Conservation (phyloP, 1,140 invertebrate species). For the Hylyphantes graminicola region DNA sequence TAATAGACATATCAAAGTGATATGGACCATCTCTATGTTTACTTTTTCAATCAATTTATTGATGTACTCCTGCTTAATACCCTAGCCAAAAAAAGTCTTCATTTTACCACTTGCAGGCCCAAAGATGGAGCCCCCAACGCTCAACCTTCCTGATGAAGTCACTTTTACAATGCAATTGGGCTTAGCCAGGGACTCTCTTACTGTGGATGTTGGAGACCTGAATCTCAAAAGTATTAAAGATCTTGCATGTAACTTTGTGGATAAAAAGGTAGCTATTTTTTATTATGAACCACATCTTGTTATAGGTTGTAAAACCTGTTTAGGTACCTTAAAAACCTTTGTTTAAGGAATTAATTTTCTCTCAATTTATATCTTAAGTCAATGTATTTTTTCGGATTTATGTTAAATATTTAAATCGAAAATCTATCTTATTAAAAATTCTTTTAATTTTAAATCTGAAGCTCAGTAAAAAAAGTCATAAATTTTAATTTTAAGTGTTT, state of each 20-base stretch:
- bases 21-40: too few relatives aligned
- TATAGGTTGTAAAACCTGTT: neutral
- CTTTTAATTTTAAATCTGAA: too few relatives aligned
- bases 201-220: constrained; percentile 81
- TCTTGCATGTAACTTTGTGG: constrained; percentile 93
- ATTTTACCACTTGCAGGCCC: constrained; percentile 1
- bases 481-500: too few relatives aligned
- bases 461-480: too few relatives aligned
- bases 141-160: constrained; percentile 72
- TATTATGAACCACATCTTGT: neutral
- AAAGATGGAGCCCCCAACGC: constrained; percentile 57
- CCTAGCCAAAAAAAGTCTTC: neutral
- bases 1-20: too few relatives aligned
- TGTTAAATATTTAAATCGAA: too few relatives aligned
- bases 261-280: constrained; percentile 80
- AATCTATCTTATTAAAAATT: too few relatives aligned
- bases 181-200: constrained; percentile 87
- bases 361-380: too few relatives aligned
- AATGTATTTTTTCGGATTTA: too few relatives aligned
- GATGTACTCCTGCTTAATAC: neutral
- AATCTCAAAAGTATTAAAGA: constrained; percentile 93
- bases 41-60: too few relatives aligned
- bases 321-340: too few relatives aligned
- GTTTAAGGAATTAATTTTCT: too few relatives aligned
- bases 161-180: constrained; percentile 96